Conservation (phyloP, 2,797 vertebrate genomes). For the Zenarchopterus dispar region DNA sequence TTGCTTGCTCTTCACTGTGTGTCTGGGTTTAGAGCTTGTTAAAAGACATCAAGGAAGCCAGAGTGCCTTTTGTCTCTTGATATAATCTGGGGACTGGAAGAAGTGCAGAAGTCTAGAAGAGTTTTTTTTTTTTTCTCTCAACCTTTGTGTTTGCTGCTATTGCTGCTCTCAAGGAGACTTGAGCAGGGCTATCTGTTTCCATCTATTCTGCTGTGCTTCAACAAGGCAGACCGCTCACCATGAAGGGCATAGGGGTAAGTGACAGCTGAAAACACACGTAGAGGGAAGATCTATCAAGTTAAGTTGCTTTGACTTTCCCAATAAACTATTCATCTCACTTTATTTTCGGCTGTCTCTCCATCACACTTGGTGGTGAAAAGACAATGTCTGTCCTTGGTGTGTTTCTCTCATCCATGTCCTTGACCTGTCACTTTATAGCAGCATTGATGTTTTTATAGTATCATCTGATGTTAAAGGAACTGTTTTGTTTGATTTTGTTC, state of each 20-base stretch:
- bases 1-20: slow-evolving; percentile 60
- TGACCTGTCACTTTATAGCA: slow-evolving; percentile 57
- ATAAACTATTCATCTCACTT: slow-evolving; percentile 28
- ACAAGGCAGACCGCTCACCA: slow-evolving; percentile 64
- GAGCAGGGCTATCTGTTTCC: slow-evolving; percentile 62
- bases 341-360: slow-evolving; percentile 50
- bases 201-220: slow-evolving; percentile 49
- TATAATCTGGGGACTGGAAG: slow-evolving; percentile 73
- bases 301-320: slow-evolving; percentile 35
- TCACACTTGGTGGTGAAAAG: slow-evolving; percentile 70
- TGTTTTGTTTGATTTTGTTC: not conserved
- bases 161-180: slow-evolving; percentile 75
- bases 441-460: slow-evolving; percentile 25
- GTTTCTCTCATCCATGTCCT: slow-evolving; percentile 51
- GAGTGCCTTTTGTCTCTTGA: slow-evolving; percentile 82
- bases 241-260: slow-evolving; percentile 87
- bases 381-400: slow-evolving; percentile 74
- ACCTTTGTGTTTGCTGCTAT: slow-evolving; percentile 54
- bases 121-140: slow-evolving; percentile 74
- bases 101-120: slow-evolving; percentile 72
- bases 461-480: not conserved
- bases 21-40: slow-evolving; percentile 71
- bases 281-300: slow-evolving; percentile 36
- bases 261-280: slow-evolving; percentile 43
- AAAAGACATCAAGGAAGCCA: slow-evolving; percentile 69